Evolutionary conservation across 2,797 vertebrate species (phyloP).

Genomic region (Onychomys arenicola): DNA sequence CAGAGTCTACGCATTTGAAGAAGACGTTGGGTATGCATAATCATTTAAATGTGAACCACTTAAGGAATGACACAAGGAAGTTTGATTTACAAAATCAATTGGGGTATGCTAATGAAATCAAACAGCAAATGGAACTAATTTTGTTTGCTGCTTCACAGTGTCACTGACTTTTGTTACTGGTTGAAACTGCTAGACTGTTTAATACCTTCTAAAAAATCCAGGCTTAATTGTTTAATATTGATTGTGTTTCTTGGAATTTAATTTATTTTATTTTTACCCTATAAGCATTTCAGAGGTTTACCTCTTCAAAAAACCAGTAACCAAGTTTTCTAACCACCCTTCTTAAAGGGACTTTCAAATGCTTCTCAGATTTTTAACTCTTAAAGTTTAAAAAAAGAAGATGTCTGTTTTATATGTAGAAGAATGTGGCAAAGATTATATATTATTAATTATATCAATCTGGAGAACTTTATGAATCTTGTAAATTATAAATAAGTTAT

Average conservation of each 20-base stretch:
- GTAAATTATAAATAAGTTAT: neutral
- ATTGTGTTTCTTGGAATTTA: conserved; percentile 66
- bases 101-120: conserved; percentile 65
- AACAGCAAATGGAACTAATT: conserved; percentile 47
- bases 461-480: neutral
- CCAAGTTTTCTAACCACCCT: conserved; percentile 33
- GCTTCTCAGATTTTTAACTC: conserved; percentile 1
- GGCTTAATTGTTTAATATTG: conserved; percentile 68
- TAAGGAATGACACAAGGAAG: conserved; percentile 12
- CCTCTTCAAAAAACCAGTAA: neutral
- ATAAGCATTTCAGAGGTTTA: conserved; percentile 50
- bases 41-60: conserved; percentile 19
- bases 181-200: conserved; percentile 47
- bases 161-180: conserved; percentile 54
- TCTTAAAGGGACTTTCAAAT: neutral
- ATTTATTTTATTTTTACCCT: neutral
- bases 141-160: conserved; percentile 34
- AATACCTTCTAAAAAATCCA: conserved; percentile 53
- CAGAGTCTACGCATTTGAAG: neutral
- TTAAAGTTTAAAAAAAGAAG: neutral
- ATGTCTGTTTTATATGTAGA: neutral
- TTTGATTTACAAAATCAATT: conserved; percentile 53
- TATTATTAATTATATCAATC: neutral
- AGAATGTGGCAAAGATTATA: neutral
- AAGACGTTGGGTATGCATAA: neutral